Evolutionary conservation across 2,797 vertebrate species (phyloP), one percentile per base, ranked within the genome.

Genomic region (Dryobates pubescens): DNA sequence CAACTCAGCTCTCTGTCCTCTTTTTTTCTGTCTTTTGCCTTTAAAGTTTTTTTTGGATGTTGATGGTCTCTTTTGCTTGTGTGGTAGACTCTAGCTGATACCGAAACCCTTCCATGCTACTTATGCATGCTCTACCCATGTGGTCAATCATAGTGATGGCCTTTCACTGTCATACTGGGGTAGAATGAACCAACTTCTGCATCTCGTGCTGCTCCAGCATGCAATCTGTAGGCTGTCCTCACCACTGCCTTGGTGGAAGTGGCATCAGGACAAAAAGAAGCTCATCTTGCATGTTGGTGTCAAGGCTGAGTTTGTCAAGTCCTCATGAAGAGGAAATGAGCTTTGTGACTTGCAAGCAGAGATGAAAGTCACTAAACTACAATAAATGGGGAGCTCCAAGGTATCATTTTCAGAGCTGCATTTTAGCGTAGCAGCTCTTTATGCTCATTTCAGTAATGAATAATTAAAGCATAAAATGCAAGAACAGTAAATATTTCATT

Each of bases 401-500:
- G 76, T 80, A 41, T 51, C 3, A 0, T 14, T 83, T 65, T 70
- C 45, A 84, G 88, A 93, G 64, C 56, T 58, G 51, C 56, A 1
- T 93, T 93, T 88, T 93, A 74, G 71, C 32, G 32, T 68, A 82
- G 74, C 94, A 92, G 83, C 92, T 94, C 89, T 96, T 90, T 86
- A 89, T 82, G 68, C 74, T 68, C 82, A 89, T 94, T 82, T 78
- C 86, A 57, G 68, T 49, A 81, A 89, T 96, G 77, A 95, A 95
- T 96, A 95, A 95, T 96, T 96, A 84, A 95, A 88, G 62, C 27
- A 13, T 38, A 34, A 95, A 93, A 86, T 80, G 91, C 77, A 70
- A 81, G 82, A 88, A 89, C 49, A 80, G 93, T 94, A 95, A 96
- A 92, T 95, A 92, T 95, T 94, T 95, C 84, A 96, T 89, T 96